Conservation (phyloP, 1,140 invertebrate genomes). For the Drosophila lacteicornis region DNA sequence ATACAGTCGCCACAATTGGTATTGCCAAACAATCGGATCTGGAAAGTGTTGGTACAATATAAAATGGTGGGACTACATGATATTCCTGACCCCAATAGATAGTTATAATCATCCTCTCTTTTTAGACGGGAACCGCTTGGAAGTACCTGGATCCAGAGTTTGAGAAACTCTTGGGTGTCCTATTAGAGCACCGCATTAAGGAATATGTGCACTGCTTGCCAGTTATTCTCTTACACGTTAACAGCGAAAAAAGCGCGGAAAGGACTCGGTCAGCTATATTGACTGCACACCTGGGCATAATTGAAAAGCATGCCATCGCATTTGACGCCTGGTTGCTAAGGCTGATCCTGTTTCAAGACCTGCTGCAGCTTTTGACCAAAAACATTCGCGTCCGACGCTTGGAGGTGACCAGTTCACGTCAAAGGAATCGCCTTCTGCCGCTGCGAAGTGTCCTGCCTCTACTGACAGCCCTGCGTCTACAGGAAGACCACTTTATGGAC, state of each 20-base stretch:
- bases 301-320: constrained; percentile 13
- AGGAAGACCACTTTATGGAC: constrained; percentile 28
- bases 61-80: constrained; percentile 29
- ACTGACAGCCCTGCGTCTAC: constrained; percentile 34
- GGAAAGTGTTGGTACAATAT: constrained; percentile 53
- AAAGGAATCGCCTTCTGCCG: constrained; percentile 26
- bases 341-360: constrained; percentile 28
- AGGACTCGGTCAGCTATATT: not conserved
- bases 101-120: not conserved
- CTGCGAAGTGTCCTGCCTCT: constrained; percentile 31
- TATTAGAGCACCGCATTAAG: constrained; percentile 29
- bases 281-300: constrained; percentile 27
- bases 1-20: constrained; percentile 1
- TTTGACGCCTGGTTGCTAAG: constrained; percentile 51
- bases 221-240: constrained; percentile 43
- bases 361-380: constrained; percentile 37
- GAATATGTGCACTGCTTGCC: constrained; percentile 35
- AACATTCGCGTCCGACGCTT: constrained; percentile 15
- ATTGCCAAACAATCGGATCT: constrained; percentile 51
- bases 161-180: constrained; percentile 24
- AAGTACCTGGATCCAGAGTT: constrained; percentile 35
- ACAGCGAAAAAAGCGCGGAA: not conserved
- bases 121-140: constrained; percentile 1
- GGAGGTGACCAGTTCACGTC: not conserved
- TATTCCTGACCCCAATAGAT: too few relatives aligned